Evolutionary conservation across 2,113 vertebrate species (phyloP).

Genomic region (Chaetops frenatus): DNA sequence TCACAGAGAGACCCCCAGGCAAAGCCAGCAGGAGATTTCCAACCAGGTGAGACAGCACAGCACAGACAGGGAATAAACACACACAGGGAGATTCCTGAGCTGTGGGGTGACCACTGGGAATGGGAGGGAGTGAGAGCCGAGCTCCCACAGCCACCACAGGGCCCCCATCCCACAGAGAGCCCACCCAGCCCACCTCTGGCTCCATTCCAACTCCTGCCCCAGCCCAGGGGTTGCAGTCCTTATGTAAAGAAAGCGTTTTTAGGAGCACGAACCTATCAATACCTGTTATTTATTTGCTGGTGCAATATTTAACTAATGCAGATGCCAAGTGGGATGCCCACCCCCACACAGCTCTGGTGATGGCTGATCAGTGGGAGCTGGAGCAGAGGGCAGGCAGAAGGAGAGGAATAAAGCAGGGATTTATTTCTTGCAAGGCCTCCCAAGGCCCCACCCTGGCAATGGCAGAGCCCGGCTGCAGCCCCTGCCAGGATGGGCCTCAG

Average conservation of each 20-base stretch:
- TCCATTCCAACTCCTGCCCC: neutral
- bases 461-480: no score
- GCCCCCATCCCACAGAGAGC: no score
- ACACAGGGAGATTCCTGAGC: no score
- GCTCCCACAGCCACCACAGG: neutral
- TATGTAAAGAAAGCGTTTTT: accelerated
- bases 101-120: neutral
- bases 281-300: neutral
- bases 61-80: accelerated
- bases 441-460: no score
- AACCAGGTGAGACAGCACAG: no score
- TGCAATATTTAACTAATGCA: neutral
- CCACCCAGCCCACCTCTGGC: accelerated
- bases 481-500: no score
- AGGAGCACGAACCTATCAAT: neutral
- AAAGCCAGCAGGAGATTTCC: neutral
- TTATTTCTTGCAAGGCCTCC: no score
- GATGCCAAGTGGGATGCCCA: neutral
- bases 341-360: no score
- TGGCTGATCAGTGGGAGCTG: no score
- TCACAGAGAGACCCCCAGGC: accelerated
- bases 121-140: neutral
- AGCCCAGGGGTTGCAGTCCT: accelerated
- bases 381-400: no score
- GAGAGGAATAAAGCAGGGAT: no score